Evolutionary conservation across 2,888 invertebrate genomes (phyloP).

Genomic region (Cryptocephalus moraei): DNA sequence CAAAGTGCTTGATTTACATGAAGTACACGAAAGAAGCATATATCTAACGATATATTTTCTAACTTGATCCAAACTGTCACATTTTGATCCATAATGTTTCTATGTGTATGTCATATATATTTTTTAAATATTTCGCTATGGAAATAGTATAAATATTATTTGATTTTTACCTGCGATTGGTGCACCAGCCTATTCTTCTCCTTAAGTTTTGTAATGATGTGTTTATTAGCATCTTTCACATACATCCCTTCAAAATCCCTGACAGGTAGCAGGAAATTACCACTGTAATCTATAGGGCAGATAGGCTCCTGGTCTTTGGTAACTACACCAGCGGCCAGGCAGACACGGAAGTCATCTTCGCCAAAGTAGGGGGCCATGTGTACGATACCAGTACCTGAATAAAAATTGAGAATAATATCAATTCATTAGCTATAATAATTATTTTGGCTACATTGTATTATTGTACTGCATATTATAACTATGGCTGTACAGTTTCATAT

Average conservation of each 20-base stretch:
- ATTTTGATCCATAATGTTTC: too few species aligned
- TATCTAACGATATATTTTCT: too few species aligned
- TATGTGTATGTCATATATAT: too few species aligned
- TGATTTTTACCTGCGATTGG: conserved; percentile 45
- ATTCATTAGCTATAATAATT: too few species aligned
- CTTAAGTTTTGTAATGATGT: conserved; percentile 79
- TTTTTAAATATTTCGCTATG: too few species aligned
- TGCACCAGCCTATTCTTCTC: conserved; percentile 64
- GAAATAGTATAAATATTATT: neutral
- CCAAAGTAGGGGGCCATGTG: conserved; percentile 99
- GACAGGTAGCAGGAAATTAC: conserved; percentile 75
- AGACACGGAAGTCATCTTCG: conserved; percentile 92
- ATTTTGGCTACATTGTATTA: too few species aligned
- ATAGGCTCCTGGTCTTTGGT: conserved; percentile 78
- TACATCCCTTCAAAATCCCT: conserved; percentile 80
- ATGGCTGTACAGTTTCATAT: too few species aligned
- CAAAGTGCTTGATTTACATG: too few species aligned
- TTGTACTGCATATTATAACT: too few species aligned
- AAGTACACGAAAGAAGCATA: too few species aligned
- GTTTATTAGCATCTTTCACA: conserved; percentile 96
- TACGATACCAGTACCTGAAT: conserved; percentile 59
- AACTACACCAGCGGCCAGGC: conserved; percentile 68
- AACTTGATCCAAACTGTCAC: too few species aligned
- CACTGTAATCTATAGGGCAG: conserved; percentile 92
- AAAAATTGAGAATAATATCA: neutral